Percentiles rank a stretch among this genome's conserved stretches.
Evolutionary conservation across 1,140 invertebrate genomes (phyloP).

Genomic region (Branchinecta lindahli): DNA sequence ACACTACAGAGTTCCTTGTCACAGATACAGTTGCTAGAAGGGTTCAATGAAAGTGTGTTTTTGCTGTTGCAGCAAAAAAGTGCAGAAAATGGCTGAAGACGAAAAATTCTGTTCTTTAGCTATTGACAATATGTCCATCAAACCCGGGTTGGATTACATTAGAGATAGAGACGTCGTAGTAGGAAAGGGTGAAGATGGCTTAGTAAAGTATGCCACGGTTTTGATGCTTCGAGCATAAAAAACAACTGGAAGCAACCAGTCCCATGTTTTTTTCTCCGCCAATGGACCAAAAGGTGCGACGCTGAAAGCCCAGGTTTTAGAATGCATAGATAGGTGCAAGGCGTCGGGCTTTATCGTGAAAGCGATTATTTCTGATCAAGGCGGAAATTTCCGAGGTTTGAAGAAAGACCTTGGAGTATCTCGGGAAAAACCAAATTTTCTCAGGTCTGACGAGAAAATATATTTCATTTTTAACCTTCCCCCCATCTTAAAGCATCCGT

Average conservation of each 20-base stretch:
- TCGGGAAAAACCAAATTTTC: no score
- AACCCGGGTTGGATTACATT: conserved; percentile 9
- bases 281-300: no score
- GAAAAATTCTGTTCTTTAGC: not conserved
- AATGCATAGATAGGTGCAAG: no score
- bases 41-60: conserved; percentile 2
- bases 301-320: no score
- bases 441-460: no score
- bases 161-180: conserved; percentile 2
- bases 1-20: not conserved
- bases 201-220: not conserved
- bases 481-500: no score
- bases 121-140: not conserved
- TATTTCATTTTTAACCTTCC: no score
- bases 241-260: not conserved
- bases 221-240: conserved; percentile 6
- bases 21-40: not conserved
- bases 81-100: not conserved
- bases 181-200: not conserved
- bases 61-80: not conserved
- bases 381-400: no score
- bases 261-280: not conserved
- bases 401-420: no score
- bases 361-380: no score
- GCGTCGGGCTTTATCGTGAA: no score